phyloP scores from a whole-genome alignment of 2,888 invertebrate genomes.

The Drosophila aldrichi region DNA sequence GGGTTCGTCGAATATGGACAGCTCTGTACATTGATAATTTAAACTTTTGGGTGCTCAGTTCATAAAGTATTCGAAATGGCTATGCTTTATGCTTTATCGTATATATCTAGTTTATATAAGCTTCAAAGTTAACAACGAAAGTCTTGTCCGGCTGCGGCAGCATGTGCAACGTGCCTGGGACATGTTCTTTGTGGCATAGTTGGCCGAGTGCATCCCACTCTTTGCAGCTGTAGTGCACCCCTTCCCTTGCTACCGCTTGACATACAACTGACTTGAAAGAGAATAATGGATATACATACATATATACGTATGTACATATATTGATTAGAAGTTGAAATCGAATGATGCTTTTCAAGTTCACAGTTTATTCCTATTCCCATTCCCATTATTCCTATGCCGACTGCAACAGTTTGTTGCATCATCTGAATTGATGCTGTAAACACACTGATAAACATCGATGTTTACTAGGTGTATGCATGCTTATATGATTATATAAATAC shows the following conservation, averaged over 20 bases:
- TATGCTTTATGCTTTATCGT: too few relatives aligned
- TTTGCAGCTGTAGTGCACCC: background rate
- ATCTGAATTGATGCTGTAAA: background rate
- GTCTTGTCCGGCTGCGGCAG: background rate
- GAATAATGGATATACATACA: too few relatives aligned
- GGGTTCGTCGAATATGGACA: too few relatives aligned
- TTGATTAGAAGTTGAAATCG: background rate
- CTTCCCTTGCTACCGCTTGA: too few relatives aligned
- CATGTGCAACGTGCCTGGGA: background rate
- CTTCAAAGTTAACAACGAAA: slow-evolving; percentile 1
- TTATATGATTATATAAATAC: background rate
- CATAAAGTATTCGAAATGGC: too few relatives aligned
- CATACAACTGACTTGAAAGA: too few relatives aligned
- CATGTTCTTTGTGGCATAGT: background rate
- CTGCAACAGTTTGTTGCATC: slow-evolving; percentile 13
- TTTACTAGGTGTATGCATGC: background rate
- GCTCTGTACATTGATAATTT: too few relatives aligned
- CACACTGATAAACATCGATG: background rate
- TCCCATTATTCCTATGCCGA: too few relatives aligned
- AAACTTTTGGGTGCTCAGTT: too few relatives aligned
- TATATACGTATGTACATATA: too few relatives aligned
- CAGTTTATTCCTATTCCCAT: background rate
- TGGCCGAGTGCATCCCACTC: background rate
- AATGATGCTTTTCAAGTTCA: background rate
- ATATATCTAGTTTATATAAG: too few relatives aligned